Evolutionary conservation across 2,888 invertebrate genomes (phyloP), one percentile per base, ranked within the genome.

Genomic region (Agriopis marginaria): DNA sequence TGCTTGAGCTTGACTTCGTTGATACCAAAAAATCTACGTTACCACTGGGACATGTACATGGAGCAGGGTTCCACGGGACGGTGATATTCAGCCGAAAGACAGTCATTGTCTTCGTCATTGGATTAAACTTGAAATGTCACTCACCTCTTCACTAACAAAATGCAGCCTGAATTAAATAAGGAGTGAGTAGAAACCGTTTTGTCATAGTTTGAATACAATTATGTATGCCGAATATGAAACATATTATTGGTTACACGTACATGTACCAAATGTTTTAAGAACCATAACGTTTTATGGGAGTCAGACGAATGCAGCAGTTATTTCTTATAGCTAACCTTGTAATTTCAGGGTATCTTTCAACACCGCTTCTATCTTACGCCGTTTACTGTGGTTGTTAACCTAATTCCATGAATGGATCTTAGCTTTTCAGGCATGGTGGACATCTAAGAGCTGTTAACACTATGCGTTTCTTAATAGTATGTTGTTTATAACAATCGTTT

Each of bases 321-420:
- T 23, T 23, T 23, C 12, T 61, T 50, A 53, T 44, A 53, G 44
- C 14, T 44, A 47, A 53, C 59, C 42, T 53, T 54, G 49, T 53
- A 10, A 60, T 55, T 58, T 44, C 44, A 50, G 44, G 49, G 49
- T 58, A 51, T 65, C 63, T 65, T 64, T 68, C 59, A 63, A 47
- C 32, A 32, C 51, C 40, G 14, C 45, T 2, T 40, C 32, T 58
- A 58, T 68, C 65, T 62, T 61, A 68, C 23, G 54, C 47, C 61
- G 51, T 71, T 74, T 70, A 72, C 32, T 47, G 40, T 54, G 32
- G 53, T 70, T 70, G 70, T 75, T 72, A 76, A 75, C 75, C 72
- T 71, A 70, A 72, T 75, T 75, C 71, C 60, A 23, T 39, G 68
- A 70, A 73, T 70, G 68, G 71, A 71, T 73, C 50, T 49, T 50